Conservation (phyloP, 1,140 invertebrate species). For the Heliothis subflexa region DNA sequence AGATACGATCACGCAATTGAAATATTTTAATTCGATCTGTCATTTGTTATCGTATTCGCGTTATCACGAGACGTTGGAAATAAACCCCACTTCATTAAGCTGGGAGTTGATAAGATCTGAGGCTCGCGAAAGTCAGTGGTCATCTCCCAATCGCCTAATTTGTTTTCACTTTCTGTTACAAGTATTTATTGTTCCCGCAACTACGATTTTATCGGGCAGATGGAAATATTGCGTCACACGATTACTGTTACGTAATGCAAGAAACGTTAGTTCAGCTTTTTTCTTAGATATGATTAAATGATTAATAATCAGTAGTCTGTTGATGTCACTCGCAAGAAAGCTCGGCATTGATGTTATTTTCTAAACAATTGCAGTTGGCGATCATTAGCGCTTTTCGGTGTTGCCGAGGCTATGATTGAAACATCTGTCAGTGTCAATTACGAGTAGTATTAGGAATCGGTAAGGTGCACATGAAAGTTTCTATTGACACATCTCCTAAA, state of each 20-base stretch:
- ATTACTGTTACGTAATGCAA: conserved; percentile 71
- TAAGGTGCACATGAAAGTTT: conserved; percentile 37
- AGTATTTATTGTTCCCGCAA: conserved; percentile 61
- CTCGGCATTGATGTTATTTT: conserved; percentile 18
- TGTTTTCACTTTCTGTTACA: conserved; percentile 78
- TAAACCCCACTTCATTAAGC: conserved; percentile 21
- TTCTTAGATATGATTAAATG: conserved; percentile 31
- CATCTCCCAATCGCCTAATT: conserved; percentile 69
- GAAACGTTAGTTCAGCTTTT: conserved; percentile 58
- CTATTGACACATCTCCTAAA: conserved; percentile 16
- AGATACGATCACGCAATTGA: conserved; percentile 49
- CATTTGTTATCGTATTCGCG: conserved; percentile 30
- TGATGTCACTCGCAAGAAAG: conserved; percentile 30
- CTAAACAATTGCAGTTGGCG: conserved; percentile 22
- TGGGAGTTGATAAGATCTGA: conserved; percentile 44
- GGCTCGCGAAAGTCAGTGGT: conserved; percentile 62
- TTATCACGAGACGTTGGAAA: conserved; percentile 26
- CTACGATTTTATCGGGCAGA: conserved; percentile 71
- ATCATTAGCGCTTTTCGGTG: conserved; percentile 22
- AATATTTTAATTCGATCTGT: conserved; percentile 56
- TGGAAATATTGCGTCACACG: conserved; percentile 69
- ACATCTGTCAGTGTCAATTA: conserved; percentile 46
- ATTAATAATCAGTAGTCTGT: conserved; percentile 31
- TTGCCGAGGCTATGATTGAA: conserved; percentile 19
- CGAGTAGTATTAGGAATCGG: conserved; percentile 39